These are phyloP conservation scores for Camelus bactrianus DNA, from an alignment of 2,113 vertebrate species.

Conservation along the genomic window DNA sequence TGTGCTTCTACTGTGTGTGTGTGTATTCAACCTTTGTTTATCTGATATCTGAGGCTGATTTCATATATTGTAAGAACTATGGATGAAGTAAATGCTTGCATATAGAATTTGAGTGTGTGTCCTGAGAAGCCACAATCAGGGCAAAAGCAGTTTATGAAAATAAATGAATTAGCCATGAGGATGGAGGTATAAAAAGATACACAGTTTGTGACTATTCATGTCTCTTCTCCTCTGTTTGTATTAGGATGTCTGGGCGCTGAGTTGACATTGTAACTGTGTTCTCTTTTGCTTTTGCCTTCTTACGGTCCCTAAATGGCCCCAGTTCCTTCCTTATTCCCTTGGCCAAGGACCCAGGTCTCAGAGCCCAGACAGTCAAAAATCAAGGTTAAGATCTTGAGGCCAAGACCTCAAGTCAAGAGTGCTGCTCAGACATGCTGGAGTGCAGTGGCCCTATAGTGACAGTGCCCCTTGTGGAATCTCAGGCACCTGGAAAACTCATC, in stretches of 20 bases:
- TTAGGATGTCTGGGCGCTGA: background rate
- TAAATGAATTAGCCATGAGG: background rate
- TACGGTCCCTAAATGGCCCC: background rate
- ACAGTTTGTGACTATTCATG: background rate
- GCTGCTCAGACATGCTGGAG: background rate
- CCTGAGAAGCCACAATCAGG: background rate
- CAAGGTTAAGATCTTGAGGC: no score
- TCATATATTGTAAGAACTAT: background rate
- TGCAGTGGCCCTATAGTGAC: background rate
- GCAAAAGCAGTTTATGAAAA: slow-evolving; percentile 29
- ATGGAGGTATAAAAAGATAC: background rate
- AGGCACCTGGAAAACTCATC: background rate
- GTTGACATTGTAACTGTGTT: background rate
- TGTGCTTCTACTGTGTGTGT: background rate
- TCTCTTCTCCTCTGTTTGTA: background rate
- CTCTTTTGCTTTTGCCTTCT: background rate
- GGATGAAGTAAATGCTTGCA: background rate
- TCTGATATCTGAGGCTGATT: background rate
- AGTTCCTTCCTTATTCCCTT: background rate
- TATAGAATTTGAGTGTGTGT: background rate
- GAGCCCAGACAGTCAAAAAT: background rate
- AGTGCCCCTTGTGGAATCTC: background rate
- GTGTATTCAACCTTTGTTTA: background rate
- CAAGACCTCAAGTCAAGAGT: background rate
- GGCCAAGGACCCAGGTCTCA: background rate